These are phyloP conservation scores for Temnothorax longispinosus DNA, from an alignment of 1,140 invertebrate genomes.

Conservation along the genomic window DNA sequence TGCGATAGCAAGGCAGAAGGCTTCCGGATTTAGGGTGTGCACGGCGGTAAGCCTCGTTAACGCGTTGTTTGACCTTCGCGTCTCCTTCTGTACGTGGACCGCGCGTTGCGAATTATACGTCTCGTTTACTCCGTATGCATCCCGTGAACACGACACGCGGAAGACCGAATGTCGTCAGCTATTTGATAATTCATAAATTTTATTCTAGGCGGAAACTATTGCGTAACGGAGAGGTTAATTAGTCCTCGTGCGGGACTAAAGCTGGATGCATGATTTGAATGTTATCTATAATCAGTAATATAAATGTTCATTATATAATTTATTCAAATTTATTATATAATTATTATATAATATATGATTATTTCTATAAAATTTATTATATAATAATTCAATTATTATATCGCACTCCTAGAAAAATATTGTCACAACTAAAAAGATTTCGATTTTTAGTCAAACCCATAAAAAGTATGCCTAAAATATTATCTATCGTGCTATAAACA, in stretches of 20 bases:
- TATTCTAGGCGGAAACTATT: background rate
- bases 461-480: too few relatives aligned
- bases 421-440: too few relatives aligned
- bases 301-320: background rate
- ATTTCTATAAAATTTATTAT: background rate
- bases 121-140: background rate
- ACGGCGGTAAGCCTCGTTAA: background rate
- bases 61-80: background rate
- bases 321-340: background rate
- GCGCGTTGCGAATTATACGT: background rate
- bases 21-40: background rate
- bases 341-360: too few relatives aligned
- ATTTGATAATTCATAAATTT: background rate
- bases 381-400: background rate
- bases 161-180: background rate
- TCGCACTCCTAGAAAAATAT: too few relatives aligned
- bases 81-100: background rate
- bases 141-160: too few relatives aligned
- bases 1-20: too few relatives aligned
- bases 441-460: too few relatives aligned
- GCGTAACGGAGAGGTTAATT: background rate
- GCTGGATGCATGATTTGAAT: background rate
- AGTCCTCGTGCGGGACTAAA: background rate
- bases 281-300: background rate
- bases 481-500: too few relatives aligned